Conservation (phyloP, 2,113 vertebrate species). For the Zosterops lateralis region DNA sequence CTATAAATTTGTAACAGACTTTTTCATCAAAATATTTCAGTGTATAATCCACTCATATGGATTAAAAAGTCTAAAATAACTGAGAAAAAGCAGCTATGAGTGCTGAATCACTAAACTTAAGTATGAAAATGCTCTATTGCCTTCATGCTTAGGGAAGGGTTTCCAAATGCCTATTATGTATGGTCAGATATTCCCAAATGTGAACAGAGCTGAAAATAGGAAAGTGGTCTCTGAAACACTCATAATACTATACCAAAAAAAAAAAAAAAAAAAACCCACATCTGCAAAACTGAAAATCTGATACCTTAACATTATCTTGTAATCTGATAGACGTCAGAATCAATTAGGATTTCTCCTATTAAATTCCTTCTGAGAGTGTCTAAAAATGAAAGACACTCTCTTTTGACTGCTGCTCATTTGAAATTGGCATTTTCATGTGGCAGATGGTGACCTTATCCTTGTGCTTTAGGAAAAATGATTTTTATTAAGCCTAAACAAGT, state of each 20-base stretch:
- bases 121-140: background rate
- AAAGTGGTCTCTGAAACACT: background rate
- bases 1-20: background rate
- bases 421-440: conserved; percentile 78
- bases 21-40: background rate
- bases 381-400: conserved; percentile 52
- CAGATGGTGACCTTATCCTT: conserved; percentile 87
- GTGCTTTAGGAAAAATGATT: conserved; percentile 82
- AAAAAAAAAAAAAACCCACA: background rate
- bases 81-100: background rate
- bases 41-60: background rate
- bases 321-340: conserved; percentile 34
- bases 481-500: conserved; percentile 92
- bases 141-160: background rate
- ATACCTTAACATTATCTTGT: conserved; percentile 29
- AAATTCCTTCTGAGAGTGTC: conserved; percentile 59
- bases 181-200: background rate
- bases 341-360: conserved; percentile 35
- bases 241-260: background rate
- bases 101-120: background rate
- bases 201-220: background rate
- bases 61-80: background rate
- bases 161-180: background rate
- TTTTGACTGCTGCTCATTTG: conserved; percentile 73
- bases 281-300: conserved; percentile 36